Base-by-base conservation (phyloP, 2,113 vertebrate genomes). In the Budorcas taxicolor region DNA sequence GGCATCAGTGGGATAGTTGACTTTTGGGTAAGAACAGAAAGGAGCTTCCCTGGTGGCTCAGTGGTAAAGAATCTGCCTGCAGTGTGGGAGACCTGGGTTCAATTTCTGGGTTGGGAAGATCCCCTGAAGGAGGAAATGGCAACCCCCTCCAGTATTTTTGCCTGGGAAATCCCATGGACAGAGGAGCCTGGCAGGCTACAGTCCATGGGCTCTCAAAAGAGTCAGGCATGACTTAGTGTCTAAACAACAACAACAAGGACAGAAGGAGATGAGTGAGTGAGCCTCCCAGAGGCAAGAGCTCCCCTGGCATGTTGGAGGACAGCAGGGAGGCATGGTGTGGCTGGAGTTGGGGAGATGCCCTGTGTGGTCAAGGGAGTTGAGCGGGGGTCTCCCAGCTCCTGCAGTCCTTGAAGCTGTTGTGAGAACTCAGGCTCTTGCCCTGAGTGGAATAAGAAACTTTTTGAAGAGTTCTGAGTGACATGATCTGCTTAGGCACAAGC, bases 401-500 rank as follows among this genome's bases (percentile, higher is more conserved):
- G 17, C 11, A 31, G 33, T 64, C 19, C 67, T 55, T 4, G 7
- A 12, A 40, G 17, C 85, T 17, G 8, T 62, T 23, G 14, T 12
- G 82, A 74, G 52, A 64, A 81, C 29, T 45, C 85, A 33, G 81
- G 62, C 43, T 50, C 43, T 55, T 93, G 43, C 71, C 80, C 36
- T 0, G 0, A 57, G 83, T 87, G 87, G 86, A 83, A 67, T 57
- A 25, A 86, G 89, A 50, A 21, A 45, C 94, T 91, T 87, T 90
- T 60, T 57, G 74, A 78, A 90, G 94, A 78, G 58, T 78, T 96
- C 90, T 67, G 82, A 90, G 50, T 76, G 92, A 80, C 67, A 13
- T 62, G 91, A 83, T 95, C 95, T 88, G 91, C 96, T 95, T 58
- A 62, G 83, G 45, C 29, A 27, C 84, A 27, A 53, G 76, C 60